Conservation (phyloP, 2,113 vertebrate species). For the Sclerurus mexicanus region DNA sequence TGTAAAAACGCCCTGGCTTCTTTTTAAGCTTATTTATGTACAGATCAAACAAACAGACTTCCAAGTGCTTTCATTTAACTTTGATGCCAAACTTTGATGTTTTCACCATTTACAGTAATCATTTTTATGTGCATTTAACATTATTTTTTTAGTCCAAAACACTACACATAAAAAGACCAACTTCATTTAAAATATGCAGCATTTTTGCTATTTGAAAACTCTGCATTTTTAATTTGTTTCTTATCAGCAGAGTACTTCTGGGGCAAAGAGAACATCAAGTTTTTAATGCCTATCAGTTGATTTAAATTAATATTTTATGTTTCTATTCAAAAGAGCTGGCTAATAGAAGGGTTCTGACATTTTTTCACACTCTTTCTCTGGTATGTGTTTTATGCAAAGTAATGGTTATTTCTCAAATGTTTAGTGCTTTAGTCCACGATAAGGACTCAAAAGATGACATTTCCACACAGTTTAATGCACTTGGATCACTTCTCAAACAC, state of each 20-base stretch:
- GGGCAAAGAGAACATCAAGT: constrained; percentile 46
- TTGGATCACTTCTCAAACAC: background rate
- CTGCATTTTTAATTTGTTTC: constrained; percentile 62
- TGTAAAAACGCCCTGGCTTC: background rate
- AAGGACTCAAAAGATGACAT: background rate
- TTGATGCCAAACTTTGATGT: constrained; percentile 40
- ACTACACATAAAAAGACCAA: constrained; percentile 39
- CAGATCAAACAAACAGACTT: constrained; percentile 50
- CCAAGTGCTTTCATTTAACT: constrained; percentile 41
- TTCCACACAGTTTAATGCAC: background rate
- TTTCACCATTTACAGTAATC: constrained; percentile 30
- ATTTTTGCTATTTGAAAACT: constrained; percentile 32
- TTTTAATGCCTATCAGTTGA: constrained; percentile 43
- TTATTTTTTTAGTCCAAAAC: background rate
- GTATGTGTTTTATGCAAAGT: background rate
- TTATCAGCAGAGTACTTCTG: constrained; percentile 59
- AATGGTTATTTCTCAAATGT: background rate
- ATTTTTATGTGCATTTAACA: constrained; percentile 46
- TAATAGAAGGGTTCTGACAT: background rate
- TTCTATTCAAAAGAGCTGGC: constrained; percentile 13
- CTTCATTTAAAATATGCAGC: constrained; percentile 21
- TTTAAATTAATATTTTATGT: constrained; percentile 60
- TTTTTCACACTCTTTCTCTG: constrained; percentile 10
- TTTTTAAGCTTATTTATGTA: constrained; percentile 39
- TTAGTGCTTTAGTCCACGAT: background rate